phyloP scores from a whole-genome alignment of 2,113 vertebrate species.

The Centropus unirufus region DNA sequence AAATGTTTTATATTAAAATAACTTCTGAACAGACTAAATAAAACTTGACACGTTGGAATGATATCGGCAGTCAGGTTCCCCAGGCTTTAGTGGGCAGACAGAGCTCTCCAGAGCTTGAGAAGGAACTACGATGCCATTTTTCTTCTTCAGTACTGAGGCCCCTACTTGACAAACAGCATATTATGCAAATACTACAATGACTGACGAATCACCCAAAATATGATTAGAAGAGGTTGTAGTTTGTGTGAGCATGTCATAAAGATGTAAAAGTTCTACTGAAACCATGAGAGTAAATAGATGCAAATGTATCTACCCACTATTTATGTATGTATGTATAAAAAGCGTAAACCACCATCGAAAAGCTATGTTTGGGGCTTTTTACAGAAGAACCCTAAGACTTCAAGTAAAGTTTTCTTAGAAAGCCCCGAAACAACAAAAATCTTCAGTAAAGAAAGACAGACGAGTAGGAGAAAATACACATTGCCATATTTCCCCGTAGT shows the following conservation, averaged over 20 bases:
- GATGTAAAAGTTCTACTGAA: not conserved
- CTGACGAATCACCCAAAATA: fast-evolving
- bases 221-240: not conserved
- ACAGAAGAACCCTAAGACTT: not conserved
- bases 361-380: not conserved
- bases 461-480: not conserved
- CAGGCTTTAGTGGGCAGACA: not conserved
- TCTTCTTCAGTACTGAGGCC: not conserved
- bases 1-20: not conserved
- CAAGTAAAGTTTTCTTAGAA: not conserved
- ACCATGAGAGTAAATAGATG: not conserved
- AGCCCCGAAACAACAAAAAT: not conserved
- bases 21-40: not conserved
- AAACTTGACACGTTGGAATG: not conserved
- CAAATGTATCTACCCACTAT: not conserved
- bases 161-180: not conserved
- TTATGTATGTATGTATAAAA: not conserved
- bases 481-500: too few relatives aligned
- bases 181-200: not conserved
- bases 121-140: not conserved
- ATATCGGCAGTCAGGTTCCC: not conserved
- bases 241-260: fast-evolving
- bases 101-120: not conserved
- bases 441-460: not conserved
- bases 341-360: not conserved